Evolutionary conservation across 2,797 vertebrate genomes (phyloP).

Genomic region (Centroberyx gerrardi): DNA sequence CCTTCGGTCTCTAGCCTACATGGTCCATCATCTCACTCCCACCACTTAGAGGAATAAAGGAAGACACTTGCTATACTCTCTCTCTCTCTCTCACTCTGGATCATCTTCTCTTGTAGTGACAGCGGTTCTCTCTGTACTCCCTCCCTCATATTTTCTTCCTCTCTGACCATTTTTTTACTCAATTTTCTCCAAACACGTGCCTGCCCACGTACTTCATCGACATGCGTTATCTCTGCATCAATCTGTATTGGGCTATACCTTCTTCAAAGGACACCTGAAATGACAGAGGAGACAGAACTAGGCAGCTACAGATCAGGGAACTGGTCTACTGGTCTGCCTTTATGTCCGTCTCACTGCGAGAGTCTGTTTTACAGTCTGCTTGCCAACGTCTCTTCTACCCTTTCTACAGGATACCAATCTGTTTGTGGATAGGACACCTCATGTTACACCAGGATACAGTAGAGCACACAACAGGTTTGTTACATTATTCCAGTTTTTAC

Average conservation of each 20-base stretch:
- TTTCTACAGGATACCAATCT: slow-evolving; percentile 8
- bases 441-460: slow-evolving; percentile 33
- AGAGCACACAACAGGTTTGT: slow-evolving; percentile 9
- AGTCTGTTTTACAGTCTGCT: slow-evolving; percentile 28
- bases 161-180: slow-evolving; percentile 35
- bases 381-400: slow-evolving; percentile 13
- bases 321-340: slow-evolving; percentile 37
- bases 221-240: not conserved
- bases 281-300: slow-evolving; percentile 3
- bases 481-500: slow-evolving; percentile 57
- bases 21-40: slow-evolving; percentile 17
- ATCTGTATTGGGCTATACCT: not conserved
- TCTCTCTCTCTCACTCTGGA: not conserved
- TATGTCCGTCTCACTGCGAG: slow-evolving; percentile 24
- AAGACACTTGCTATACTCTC: slow-evolving; percentile 4
- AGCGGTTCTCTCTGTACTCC: not conserved
- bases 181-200: slow-evolving; percentile 44
- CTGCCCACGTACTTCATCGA: slow-evolving; percentile 34
- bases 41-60: not conserved
- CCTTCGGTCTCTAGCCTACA: slow-evolving; percentile 29
- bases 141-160: slow-evolving; percentile 9
- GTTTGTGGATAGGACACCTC: slow-evolving; percentile 20
- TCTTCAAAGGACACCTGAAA: slow-evolving; percentile 17
- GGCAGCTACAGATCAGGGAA: slow-evolving; percentile 38
- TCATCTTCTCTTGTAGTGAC: not conserved